Base-by-base conservation (phyloP, 2,797 vertebrate genomes). In the Lithobates pipiens region DNA sequence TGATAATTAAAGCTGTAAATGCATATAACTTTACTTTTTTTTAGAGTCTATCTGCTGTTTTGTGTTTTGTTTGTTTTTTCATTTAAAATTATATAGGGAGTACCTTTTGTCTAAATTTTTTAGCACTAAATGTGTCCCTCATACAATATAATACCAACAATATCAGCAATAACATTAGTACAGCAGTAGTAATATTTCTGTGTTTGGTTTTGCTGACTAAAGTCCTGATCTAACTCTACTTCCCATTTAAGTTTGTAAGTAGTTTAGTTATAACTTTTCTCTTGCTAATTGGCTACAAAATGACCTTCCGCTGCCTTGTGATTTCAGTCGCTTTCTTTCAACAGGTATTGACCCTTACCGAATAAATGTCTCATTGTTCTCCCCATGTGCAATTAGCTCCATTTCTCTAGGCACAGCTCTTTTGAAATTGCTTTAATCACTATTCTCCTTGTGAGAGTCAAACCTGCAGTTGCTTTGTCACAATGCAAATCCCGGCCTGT, bases 301-400 rank as follows among this genome's bases (percentile, higher is more conserved):
- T 81, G 79, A 81, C 79, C 50, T 72, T 81, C 68, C n/a, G 3
- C 16, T 57, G 32, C 32, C 79, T 57, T n/a, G 21, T 44, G 77
- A 65, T 77, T 72, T 85, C 46, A 27, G 46, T 77, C 32, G 54
- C 16, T 78, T 42, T 72, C 34, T 67, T 79, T 85, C 68, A 77
- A 61, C 75, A 85, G 57, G 71, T 85, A 79, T 79, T 85, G 83
- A 85, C 83, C 70, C 70, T 79, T 61, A 25, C 69, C 36, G 50
- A 72, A 85, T 70, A 72, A 85, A 67, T 79, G 76, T 44, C 39
- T 29, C 34, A 68, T 70, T 79, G 34, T 46, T 78, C 46, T 79
- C 78, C 71, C 65, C 70, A 23, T 57, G 36, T 79, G 29, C 83
- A 85, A 85, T 85, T 85, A 85, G 76, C 76, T 79, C 21, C n/a